Evolutionary conservation across 2,888 invertebrate genomes (phyloP).

Genomic region (Artemia sp.): DNA sequence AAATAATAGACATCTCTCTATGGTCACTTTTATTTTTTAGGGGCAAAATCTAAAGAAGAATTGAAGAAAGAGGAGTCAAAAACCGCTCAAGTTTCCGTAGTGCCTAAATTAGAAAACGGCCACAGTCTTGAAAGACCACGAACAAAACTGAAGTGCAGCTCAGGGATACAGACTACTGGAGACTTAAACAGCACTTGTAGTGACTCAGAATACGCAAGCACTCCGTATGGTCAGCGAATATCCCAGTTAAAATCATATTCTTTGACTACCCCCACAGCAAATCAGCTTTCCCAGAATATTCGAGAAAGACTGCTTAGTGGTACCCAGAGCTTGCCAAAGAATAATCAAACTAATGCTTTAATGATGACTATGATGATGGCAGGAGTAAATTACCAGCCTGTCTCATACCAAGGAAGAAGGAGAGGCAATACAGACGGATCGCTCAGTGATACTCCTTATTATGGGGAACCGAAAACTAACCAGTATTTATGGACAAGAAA

Average conservation of each 20-base stretch:
- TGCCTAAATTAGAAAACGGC: slow-evolving; percentile 45
- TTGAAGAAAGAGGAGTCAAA: slow-evolving; percentile 33
- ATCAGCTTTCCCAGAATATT: slow-evolving; percentile 68
- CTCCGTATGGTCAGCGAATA: slow-evolving; percentile 25
- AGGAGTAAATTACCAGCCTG: background rate
- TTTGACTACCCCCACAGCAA: slow-evolving; percentile 63
- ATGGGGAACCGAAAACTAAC: slow-evolving; percentile 24
- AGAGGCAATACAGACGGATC: slow-evolving; percentile 42
- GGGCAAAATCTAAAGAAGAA: slow-evolving; percentile 25
- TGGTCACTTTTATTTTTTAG: background rate
- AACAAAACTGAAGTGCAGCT: slow-evolving; percentile 55
- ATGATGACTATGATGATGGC: slow-evolving; percentile 9
- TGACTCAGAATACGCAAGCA: slow-evolving; percentile 22
- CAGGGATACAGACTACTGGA: slow-evolving; percentile 69
- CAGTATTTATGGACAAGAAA: slow-evolving; percentile 66
- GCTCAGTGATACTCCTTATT: slow-evolving; percentile 45
- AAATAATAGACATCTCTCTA: too few species aligned
- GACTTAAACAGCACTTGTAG: slow-evolving; percentile 25
- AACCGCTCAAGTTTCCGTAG: slow-evolving; percentile 68
- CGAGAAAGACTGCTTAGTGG: slow-evolving; percentile 57
- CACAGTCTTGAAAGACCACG: slow-evolving; percentile 26
- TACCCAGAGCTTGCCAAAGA: slow-evolving; percentile 67
- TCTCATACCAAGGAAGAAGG: slow-evolving; percentile 7
- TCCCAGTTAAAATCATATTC: slow-evolving; percentile 66
- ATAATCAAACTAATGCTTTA: slow-evolving; percentile 27